Percentiles rank a stretch among this genome's conserved stretches.
Evolutionary conservation across 2,797 vertebrate species (phyloP).

Genomic region (Muraenolepis orangiensis): DNA sequence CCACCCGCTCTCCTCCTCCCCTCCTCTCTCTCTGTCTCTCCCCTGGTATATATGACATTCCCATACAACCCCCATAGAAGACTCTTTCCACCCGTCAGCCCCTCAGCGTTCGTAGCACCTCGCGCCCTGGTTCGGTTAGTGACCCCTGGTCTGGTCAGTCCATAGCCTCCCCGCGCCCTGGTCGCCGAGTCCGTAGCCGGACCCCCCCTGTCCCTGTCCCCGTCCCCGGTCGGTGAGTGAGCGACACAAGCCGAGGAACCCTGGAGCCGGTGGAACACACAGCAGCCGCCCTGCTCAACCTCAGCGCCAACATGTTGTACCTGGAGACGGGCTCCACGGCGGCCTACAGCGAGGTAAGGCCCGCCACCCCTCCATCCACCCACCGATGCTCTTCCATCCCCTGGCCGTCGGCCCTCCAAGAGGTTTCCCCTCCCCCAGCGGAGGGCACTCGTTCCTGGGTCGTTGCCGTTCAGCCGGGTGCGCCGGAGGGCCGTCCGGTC

Average conservation of each 20-base stretch:
- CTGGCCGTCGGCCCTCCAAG: not conserved
- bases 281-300: conserved; percentile 93
- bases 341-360: conserved; percentile 97
- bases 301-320: conserved; percentile 99
- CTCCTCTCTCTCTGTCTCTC: conserved; percentile 41
- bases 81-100: conserved; percentile 69
- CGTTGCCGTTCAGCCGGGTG: not conserved
- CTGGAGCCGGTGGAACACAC: conserved; percentile 99
- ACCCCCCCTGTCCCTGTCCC: too few relatives aligned
- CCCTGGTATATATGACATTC: conserved; percentile 90
- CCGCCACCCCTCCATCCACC: not conserved
- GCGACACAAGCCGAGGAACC: conserved; percentile 79
- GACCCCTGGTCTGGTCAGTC: too few relatives aligned
- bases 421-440: conserved; percentile 3
- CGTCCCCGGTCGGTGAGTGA: conserved; percentile 56
- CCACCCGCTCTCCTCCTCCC: not conserved
- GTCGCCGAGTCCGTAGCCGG: not conserved
- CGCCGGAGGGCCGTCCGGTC: not conserved
- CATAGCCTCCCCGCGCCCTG: not conserved
- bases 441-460: not conserved
- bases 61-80: conserved; percentile 82
- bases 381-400: not conserved
- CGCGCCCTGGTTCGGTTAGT: not conserved
- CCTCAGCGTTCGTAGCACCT: conserved; percentile 60
- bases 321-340: conserved; percentile 94